Evolutionary conservation across 1,140 invertebrate genomes (phyloP), one percentile per base, ranked within the genome.

Genomic region (Drosophila arizonae): DNA sequence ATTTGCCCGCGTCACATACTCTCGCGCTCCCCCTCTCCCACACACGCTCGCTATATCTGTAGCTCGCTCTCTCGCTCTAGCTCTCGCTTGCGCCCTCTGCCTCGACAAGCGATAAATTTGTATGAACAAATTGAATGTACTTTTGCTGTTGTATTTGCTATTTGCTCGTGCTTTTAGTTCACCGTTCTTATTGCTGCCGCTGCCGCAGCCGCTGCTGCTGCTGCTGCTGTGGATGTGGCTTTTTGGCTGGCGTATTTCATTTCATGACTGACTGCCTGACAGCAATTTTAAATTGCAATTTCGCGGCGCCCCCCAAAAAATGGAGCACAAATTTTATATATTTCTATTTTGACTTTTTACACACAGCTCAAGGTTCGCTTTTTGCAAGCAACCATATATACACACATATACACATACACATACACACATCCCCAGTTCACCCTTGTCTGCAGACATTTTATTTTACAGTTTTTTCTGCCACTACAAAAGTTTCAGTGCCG

Each of bases 191-290:
- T 36, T 57, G 39, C 54, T 70, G 56, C 45, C 55, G 43, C 58
- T 57, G 21, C 24, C 54, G 41, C 43, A 54, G 33, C 11, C 26
- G 46, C 11, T 62, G 69, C 43, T 58, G 33, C 11, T 50, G 46
- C 11, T 62, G 69, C 52, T 72, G 28, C 28, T 30, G 50, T 57
- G 73, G 39, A 45, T 50, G 28, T 21, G 74, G 68, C 52, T 39
- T 51, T 66, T 63, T 62, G 21, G 69, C 58, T 68, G 63, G 60
- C 67, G 78, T 86, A 79, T 86, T 86, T 86, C 82, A 87, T 86
- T 86, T 79, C 82, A 87, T 87, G 82, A 79, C 72, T 82, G 82
- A 82, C 82, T 86, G 81, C 54, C 78, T 79, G 82, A 86, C 82
- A 86, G 82, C 82, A 88, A 82, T 87, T 81, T 86, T 62, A 87